phyloP scores from a whole-genome alignment of 2,797 vertebrate species.

The Notolepis coatsorum region DNA sequence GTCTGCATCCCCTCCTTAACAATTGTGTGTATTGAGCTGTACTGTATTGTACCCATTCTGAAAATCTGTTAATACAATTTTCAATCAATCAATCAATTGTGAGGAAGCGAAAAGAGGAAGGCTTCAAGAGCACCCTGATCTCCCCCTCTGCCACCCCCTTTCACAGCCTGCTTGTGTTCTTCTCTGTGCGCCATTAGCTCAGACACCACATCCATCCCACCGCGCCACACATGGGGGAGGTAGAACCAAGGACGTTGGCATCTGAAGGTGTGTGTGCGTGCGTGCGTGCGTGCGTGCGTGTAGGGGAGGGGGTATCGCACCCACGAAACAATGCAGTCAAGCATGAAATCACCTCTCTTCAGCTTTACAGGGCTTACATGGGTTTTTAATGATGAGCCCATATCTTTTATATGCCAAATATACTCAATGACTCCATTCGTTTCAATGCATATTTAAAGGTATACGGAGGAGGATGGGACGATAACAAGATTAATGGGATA shows the following conservation, averaged over 20 bases:
- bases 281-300: neutral
- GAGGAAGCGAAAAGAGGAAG: slow-evolving; percentile 45
- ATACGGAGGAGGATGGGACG: slow-evolving; percentile 61
- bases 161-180: slow-evolving; percentile 72
- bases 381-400: slow-evolving; percentile 84
- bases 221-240: slow-evolving; percentile 64
- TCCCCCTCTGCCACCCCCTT: slow-evolving; percentile 73
- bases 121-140: slow-evolving; percentile 74
- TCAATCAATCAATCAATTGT: no score
- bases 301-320: slow-evolving; percentile 47
- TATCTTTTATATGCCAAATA: slow-evolving; percentile 84
- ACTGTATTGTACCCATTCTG: no score
- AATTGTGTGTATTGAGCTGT: no score
- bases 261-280: neutral
- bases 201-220: slow-evolving; percentile 76
- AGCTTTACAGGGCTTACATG: slow-evolving; percentile 82
- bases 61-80: no score
- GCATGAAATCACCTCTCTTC: slow-evolving; percentile 87
- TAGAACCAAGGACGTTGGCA: slow-evolving; percentile 74
- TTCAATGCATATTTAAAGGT: slow-evolving; percentile 82
- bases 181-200: slow-evolving; percentile 80
- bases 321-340: slow-evolving; percentile 64
- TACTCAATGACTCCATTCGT: slow-evolving; percentile 82
- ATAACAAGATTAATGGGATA: slow-evolving; percentile 78
- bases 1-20: no score